These are phyloP conservation scores for Lanistes nyassanus DNA, from an alignment of 1,140 invertebrate species.

Conservation along the genomic window DNA sequence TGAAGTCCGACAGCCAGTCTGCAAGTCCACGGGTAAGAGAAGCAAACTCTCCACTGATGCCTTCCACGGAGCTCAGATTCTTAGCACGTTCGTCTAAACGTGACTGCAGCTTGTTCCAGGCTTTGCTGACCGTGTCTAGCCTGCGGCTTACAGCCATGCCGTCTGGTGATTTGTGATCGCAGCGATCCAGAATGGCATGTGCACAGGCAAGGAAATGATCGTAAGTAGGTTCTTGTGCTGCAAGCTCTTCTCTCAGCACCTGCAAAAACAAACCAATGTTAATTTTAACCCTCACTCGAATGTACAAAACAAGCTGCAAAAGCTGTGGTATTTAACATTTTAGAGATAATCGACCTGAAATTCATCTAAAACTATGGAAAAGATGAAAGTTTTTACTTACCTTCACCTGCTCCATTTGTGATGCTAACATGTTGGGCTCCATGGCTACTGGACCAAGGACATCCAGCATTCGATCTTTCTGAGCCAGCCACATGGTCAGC, in stretches of 20 bases:
- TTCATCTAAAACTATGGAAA: not conserved
- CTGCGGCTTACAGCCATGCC: constrained; percentile 75
- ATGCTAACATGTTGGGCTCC: constrained; percentile 92
- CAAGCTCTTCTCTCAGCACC: constrained; percentile 92
- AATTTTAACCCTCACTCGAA: not conserved
- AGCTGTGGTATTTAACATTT: not conserved
- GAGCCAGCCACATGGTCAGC: constrained; percentile 85
- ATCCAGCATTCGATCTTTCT: constrained; percentile 94
- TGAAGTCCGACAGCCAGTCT: constrained; percentile 73
- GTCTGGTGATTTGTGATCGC: constrained; percentile 79
- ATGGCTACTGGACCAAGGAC: constrained; percentile 94
- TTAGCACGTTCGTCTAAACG: constrained; percentile 57
- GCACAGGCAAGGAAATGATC: constrained; percentile 86
- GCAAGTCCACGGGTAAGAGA: constrained; percentile 86
- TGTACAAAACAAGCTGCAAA: not conserved
- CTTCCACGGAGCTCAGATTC: constrained; percentile 52
- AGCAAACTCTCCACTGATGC: constrained; percentile 85
- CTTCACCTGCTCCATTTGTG: constrained; percentile 90
- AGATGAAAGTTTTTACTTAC: constrained; percentile 39
- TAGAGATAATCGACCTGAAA: not conserved
- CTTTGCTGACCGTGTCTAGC: constrained; percentile 69
- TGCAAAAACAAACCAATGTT: constrained; percentile 65
- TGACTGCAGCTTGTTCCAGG: constrained; percentile 68
- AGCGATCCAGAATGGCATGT: constrained; percentile 78
- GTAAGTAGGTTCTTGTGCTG: constrained; percentile 88